Percentiles rank a stretch among this genome's conserved stretches.
Evolutionary conservation across 2,113 vertebrate species (phyloP).

Genomic region (Orcinus orca): DNA sequence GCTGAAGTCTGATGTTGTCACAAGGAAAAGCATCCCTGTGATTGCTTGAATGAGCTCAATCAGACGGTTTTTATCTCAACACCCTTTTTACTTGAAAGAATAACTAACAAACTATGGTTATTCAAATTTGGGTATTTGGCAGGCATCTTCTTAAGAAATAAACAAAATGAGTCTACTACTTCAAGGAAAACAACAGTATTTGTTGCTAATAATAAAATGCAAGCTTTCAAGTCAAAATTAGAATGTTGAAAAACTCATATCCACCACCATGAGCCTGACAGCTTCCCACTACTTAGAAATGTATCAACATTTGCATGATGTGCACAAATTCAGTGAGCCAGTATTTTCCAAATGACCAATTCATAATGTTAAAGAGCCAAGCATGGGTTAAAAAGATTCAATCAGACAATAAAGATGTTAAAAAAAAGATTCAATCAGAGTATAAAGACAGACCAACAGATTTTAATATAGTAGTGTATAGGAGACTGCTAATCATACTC

Average conservation of each 20-base stretch:
- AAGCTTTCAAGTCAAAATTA: slow-evolving; percentile 4
- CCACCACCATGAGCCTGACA: background rate
- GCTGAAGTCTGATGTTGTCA: background rate
- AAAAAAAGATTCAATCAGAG: background rate
- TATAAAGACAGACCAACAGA: background rate
- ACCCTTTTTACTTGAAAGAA: background rate
- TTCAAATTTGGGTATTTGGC: background rate
- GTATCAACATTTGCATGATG: background rate
- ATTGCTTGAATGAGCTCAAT: background rate
- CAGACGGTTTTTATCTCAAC: background rate
- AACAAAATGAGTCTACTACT: background rate
- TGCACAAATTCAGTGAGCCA: background rate
- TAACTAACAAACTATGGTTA: background rate
- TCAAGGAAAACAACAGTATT: slow-evolving; percentile 10
- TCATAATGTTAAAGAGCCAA: background rate
- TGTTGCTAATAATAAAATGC: slow-evolving; percentile 7
- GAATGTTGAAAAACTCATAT: background rate
- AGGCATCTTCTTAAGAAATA: background rate
- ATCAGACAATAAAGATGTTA: background rate
- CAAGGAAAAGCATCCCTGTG: background rate
- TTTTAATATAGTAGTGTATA: background rate
- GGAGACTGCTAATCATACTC: background rate
- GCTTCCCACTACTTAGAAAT: background rate
- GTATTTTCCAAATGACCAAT: background rate
- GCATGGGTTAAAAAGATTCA: background rate